phyloP scores from a whole-genome alignment of 2,797 vertebrate genomes.

The Enteromius thamalakanensis region DNA sequence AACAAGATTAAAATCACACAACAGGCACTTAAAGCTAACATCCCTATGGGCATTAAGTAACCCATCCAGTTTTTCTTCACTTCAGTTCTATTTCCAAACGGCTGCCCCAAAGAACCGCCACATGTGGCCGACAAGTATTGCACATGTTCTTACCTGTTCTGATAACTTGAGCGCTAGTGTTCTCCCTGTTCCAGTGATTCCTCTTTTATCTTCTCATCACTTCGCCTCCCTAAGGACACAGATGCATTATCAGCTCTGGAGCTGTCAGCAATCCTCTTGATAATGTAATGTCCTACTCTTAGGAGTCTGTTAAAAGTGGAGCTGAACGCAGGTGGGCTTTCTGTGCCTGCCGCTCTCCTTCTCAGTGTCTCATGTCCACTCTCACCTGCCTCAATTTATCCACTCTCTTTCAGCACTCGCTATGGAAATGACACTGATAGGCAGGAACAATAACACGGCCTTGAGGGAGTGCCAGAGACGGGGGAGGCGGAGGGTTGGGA shows the following conservation, averaged over 20 bases:
- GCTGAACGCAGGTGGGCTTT: conserved; percentile 26
- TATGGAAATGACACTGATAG: conserved; percentile 66
- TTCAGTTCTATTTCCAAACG: conserved; percentile 7
- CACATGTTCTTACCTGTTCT: conserved; percentile 49
- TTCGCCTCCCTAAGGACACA: conserved; percentile 20
- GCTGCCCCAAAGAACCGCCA: neutral
- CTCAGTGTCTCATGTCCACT: conserved; percentile 58
- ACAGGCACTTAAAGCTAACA: neutral
- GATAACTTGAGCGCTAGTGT: conserved; percentile 22
- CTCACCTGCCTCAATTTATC: conserved; percentile 69
- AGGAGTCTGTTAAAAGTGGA: conserved; percentile 12
- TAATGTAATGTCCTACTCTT: conserved; percentile 37
- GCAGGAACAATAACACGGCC: conserved; percentile 61
- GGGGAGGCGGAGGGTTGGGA: conserved; percentile 10
- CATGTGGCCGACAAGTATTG: conserved; percentile 3
- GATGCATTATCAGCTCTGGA: conserved; percentile 32
- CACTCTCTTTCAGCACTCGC: conserved; percentile 64
- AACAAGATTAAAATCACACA: conserved; percentile 7
- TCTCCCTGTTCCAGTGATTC: conserved; percentile 32
- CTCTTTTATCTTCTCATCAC: conserved; percentile 45
- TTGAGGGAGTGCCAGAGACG: conserved; percentile 61
- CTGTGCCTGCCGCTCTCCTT: conserved; percentile 33
- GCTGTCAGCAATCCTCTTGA: conserved; percentile 40
- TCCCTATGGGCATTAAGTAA: conserved; percentile 13
- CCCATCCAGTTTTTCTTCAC: conserved; percentile 10